A percentile compares a stretch with the other conserved stretches of the same genome.
phyloP scores from a whole-genome alignment of 2,113 vertebrate genomes.

The Anolis sagrei region DNA sequence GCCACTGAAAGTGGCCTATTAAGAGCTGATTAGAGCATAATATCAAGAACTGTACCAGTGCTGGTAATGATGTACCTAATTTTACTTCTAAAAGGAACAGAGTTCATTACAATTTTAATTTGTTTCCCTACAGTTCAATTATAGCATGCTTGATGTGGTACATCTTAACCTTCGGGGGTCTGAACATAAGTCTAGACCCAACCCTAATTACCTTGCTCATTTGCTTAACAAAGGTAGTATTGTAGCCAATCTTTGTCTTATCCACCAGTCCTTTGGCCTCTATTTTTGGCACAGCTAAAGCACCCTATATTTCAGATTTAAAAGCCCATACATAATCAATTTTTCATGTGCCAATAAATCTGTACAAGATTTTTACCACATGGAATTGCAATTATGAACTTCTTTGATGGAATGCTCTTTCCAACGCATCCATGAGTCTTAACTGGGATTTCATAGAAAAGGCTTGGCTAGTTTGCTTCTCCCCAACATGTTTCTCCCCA shows the following conservation, averaged over 20 bases:
- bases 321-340: background rate
- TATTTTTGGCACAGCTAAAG: background rate
- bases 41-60: slow-evolving; percentile 64
- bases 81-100: slow-evolving; percentile 73
- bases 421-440: too few relatives aligned
- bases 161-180: slow-evolving; percentile 64
- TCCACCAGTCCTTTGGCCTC: slow-evolving; percentile 3
- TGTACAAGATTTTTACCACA: background rate
- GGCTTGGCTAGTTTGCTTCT: too few relatives aligned
- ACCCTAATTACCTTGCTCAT: slow-evolving; percentile 28
- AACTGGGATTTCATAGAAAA: too few relatives aligned
- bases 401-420: too few relatives aligned
- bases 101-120: slow-evolving; percentile 79
- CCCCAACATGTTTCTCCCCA: too few relatives aligned
- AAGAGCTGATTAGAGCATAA: slow-evolving; percentile 67
- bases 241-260: slow-evolving; percentile 33
- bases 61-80: slow-evolving; percentile 60
- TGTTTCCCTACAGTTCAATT: slow-evolving; percentile 76
- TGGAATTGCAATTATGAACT: too few relatives aligned
- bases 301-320: background rate
- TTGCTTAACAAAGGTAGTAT: background rate
- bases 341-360: background rate
- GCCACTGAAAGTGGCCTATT: slow-evolving; percentile 60
- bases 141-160: slow-evolving; percentile 63
- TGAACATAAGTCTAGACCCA: slow-evolving; percentile 42